Evolutionary conservation across 2,888 invertebrate species (phyloP), one percentile per base, ranked within the genome.

Genomic region (Eutolmus rufibarbis): DNA sequence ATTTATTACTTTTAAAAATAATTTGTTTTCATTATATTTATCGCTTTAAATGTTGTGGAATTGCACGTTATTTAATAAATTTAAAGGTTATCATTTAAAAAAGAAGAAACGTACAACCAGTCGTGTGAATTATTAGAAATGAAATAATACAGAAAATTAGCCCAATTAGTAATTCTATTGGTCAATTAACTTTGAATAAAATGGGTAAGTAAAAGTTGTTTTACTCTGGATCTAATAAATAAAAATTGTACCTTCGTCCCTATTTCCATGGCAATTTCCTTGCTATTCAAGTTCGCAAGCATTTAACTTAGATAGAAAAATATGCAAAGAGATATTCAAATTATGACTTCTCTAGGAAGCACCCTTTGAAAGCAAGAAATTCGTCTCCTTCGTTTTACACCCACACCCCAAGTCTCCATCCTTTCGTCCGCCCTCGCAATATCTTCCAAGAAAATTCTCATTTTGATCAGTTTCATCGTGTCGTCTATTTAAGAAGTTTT

Each of bases 1-100:
- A 56, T 78, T 78, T 51, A 56, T 86, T 34, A 34, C 7, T 78
- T 37, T 43, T 43, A 43, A 12, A 12, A 14, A 31, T 74, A n/a
- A 19, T 86, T 77, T 86, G 3, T 34, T 23, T 43, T 86, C 5
- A 34, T 82, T 81, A 23, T 46, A 46, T 31, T 77, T 85, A 51
- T 5, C 46, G 79, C 79, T 79, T 79, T 79, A 46, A 79, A 51
- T 79, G 46, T 79, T 79, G 79, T 79, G 78, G 2, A 43, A 37
- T 37, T 12, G 40, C 77, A 78, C 19, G 78, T 14, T 46, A 3
- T 46, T 46, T 14, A 16, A 51, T 16, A n/a, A 51, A 51, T 51
- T n/a, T 5, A 51, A 16, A 16, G 16, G 5, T 16, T 34, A 7
- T 7, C 34, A 34, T 34, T 34, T 34, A 31, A 2, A 34, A 34